Evolutionary conservation across 2,888 invertebrate species (phyloP).

Genomic region (Amitus sp.): DNA sequence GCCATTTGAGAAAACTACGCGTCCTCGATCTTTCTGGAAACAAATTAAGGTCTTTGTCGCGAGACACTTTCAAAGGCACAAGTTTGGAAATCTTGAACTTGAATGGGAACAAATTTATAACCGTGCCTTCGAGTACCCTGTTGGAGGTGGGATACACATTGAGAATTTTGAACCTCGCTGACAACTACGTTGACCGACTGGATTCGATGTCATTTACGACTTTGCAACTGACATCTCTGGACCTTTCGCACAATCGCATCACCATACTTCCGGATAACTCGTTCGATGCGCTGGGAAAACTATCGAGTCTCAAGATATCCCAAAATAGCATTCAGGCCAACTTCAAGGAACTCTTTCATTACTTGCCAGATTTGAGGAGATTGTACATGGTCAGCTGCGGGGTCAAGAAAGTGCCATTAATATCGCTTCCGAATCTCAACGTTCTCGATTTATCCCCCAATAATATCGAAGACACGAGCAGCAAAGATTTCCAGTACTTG

Average conservation of each 20-base stretch:
- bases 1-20: conserved; percentile 78
- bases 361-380: conserved; percentile 82
- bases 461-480: conserved; percentile 73
- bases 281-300: conserved; percentile 81
- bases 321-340: conserved; percentile 81
- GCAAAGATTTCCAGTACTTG: conserved; percentile 78
- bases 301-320: conserved; percentile 83
- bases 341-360: conserved; percentile 86
- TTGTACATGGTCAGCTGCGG: conserved; percentile 82
- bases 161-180: conserved; percentile 79
- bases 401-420: conserved; percentile 79
- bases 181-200: conserved; percentile 85
- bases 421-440: conserved; percentile 81
- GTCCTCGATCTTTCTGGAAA: conserved; percentile 80
- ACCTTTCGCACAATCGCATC: conserved; percentile 82
- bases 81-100: conserved; percentile 83
- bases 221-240: conserved; percentile 80
- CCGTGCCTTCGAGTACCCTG: conserved; percentile 82
- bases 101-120: conserved; percentile 79
- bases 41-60: conserved; percentile 77
- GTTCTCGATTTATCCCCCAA: conserved; percentile 85
- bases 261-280: conserved; percentile 89
- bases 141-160: conserved; percentile 83
- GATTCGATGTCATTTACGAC: conserved; percentile 89
- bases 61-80: conserved; percentile 83